These are phyloP conservation scores for Ochropacha duplaris DNA, from an alignment of 2,888 invertebrate species.

Conservation along the genomic window DNA sequence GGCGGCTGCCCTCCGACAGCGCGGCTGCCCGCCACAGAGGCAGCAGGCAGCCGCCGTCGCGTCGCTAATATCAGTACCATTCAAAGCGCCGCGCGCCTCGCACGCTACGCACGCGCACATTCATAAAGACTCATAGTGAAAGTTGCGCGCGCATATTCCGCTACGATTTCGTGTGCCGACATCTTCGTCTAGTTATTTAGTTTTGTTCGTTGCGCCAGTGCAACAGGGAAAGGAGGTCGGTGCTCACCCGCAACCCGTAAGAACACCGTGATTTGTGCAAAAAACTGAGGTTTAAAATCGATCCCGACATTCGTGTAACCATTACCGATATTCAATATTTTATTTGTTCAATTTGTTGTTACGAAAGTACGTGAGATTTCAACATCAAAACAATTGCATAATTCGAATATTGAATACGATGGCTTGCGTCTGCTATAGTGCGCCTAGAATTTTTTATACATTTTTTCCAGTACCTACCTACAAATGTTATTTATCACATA, in stretches of 20 bases:
- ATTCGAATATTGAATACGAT: slow-evolving; percentile 10
- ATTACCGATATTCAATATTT: slow-evolving; percentile 30
- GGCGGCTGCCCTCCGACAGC: slow-evolving; percentile 33
- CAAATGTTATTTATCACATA: background rate
- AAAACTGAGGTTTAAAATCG: slow-evolving; percentile 39
- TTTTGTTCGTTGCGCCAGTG: slow-evolving; percentile 79
- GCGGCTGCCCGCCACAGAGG: slow-evolving; percentile 46
- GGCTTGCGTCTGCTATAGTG: background rate
- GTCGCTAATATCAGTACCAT: slow-evolving; percentile 59
- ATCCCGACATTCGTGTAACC: slow-evolving; percentile 61
- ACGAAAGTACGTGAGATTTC: slow-evolving; percentile 16
- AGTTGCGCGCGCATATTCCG: slow-evolving; percentile 76
- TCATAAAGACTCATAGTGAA: slow-evolving; percentile 64
- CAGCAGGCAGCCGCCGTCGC: slow-evolving; percentile 23
- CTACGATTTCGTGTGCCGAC: slow-evolving; percentile 70
- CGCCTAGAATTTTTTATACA: background rate
- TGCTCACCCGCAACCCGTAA: slow-evolving; percentile 64
- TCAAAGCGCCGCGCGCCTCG: slow-evolving; percentile 67
- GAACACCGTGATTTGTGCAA: slow-evolving; percentile 62
- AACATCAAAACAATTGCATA: slow-evolving; percentile 10
- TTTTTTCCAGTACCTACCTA: slow-evolving; percentile 2
- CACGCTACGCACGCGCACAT: slow-evolving; percentile 64
- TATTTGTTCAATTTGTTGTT: slow-evolving; percentile 9
- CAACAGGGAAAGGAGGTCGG: slow-evolving; percentile 80
- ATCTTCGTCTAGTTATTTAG: slow-evolving; percentile 79